phyloP scores from a whole-genome alignment of 2,797 vertebrate genomes.

The Sparus aurata region DNA sequence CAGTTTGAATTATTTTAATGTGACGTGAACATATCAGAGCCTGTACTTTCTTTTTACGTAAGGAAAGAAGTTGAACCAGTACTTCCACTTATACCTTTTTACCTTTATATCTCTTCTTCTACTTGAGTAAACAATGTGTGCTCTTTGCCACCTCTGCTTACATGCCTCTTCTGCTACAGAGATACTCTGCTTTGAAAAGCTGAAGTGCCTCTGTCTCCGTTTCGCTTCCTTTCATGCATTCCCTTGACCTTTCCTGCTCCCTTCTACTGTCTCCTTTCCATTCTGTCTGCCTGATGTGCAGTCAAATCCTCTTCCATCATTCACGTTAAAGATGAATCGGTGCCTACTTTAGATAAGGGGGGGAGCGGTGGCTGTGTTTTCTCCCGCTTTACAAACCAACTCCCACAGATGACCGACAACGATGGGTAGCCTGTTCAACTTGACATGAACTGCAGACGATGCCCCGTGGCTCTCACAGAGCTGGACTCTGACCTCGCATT shows the following conservation, averaged over 20 bases:
- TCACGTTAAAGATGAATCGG: conserved; percentile 15
- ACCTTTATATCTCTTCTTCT: not conserved
- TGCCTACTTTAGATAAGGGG: not conserved
- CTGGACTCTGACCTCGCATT: conserved; percentile 38
- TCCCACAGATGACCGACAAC: conserved; percentile 15
- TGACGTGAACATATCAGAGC: too few species aligned
- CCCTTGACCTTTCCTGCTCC: conserved; percentile 6
- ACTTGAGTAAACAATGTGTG: too few species aligned
- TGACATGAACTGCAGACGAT: conserved; percentile 30
- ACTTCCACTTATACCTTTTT: too few species aligned
- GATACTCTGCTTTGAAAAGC: not conserved
- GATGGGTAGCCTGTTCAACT: conserved; percentile 25
- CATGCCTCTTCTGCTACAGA: not conserved
- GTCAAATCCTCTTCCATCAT: conserved; percentile 27
- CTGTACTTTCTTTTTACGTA: too few species aligned
- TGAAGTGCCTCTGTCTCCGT: not conserved
- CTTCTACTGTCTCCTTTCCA: not conserved
- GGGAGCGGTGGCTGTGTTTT: not conserved
- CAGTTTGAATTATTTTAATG: too few species aligned
- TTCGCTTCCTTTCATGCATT: not conserved
- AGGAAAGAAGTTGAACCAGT: too few species aligned
- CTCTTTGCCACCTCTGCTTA: not conserved
- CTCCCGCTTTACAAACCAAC: conserved; percentile 4
- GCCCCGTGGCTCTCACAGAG: conserved; percentile 27
- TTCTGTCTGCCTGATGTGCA: not conserved